Evolutionary conservation across 1,140 invertebrate genomes (phyloP), one percentile per base, ranked within the genome.

Genomic region (Saccostrea echinata): DNA sequence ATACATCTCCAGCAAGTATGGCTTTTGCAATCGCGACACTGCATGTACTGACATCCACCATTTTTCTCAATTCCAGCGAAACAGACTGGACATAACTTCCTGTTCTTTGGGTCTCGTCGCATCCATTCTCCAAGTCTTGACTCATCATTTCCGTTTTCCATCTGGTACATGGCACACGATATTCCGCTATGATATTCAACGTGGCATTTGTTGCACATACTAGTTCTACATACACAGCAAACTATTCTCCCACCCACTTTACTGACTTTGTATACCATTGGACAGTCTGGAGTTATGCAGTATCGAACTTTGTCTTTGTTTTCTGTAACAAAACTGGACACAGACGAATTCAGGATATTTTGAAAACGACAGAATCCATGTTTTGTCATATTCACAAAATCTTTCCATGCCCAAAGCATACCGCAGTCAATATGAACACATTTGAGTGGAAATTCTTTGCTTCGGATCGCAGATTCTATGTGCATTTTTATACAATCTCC

Each of bases 221-320:
- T 90, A 4, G 86, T 68, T 9, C 86, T 76, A 84, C 93, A 94
- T 12, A 91, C 88, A 4, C 82, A 57, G 68, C 93, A 94, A 30
- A 52, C n/a, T 83, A 93, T 93, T 43, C 84, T 27, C 16, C 84
- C n/a, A 0, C 89, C 90, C 16, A 84, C 82, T 33, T 27, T 21
- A 6, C 90, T 90, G 6, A 92, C 87, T 21, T 88, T 84, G 43
- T 93, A 94, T 9, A 93, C 88, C 35, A 91, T 89, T 16, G 90
- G 87, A 53, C 93, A 94, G 84, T 94, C 89, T 3, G 93, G 91
- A 12, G 93, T 92, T 21, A 88, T 55, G 87, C 93, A 93, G 86
- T 89, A 93, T n/a, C 83, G 89, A 84, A 87, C 93, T 13, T 86
- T 53, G 12, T 91, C 57, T 1, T 76, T 89, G 43, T 92, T 90